Conservation (phyloP, 1,140 invertebrate genomes). For the Sminthurides bifidus region DNA sequence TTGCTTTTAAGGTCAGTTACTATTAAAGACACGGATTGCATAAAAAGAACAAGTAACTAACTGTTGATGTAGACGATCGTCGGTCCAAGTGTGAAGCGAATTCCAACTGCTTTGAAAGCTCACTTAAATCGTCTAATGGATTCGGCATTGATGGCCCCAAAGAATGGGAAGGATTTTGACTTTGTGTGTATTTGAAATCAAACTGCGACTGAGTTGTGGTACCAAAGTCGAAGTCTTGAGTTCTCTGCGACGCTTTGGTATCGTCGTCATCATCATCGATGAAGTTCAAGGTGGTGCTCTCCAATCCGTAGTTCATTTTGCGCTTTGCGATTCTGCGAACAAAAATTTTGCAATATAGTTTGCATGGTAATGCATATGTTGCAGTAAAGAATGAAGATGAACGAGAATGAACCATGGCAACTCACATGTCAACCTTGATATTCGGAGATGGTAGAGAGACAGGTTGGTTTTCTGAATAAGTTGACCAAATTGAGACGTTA, state of each 20-base stretch:
- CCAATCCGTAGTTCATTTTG: constrained; percentile 6
- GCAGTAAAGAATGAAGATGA: neutral
- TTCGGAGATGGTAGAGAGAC: too few species aligned
- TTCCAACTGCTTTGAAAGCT: too few species aligned
- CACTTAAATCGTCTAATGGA: too few species aligned
- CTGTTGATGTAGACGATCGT: too few species aligned
- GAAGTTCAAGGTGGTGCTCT: constrained; percentile 1
- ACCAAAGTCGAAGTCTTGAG: constrained; percentile 4
- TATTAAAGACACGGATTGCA: neutral
- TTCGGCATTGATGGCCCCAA: too few species aligned
- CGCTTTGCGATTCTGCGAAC: neutral
- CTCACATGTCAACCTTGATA: too few species aligned
- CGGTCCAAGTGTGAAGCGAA: too few species aligned
- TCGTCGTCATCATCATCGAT: constrained; percentile 1
- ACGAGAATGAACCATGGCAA: too few species aligned
- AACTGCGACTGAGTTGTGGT: neutral
- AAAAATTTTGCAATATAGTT: neutral
- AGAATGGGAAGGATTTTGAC: too few species aligned
- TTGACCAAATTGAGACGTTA: too few species aligned
- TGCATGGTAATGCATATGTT: neutral
- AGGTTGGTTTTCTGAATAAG: neutral
- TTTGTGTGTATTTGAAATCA: neutral
- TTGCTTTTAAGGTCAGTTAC: neutral
- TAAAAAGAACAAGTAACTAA: too few species aligned
- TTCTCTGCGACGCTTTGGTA: neutral